These are phyloP conservation scores for Bostrychus sinensis DNA, from an alignment of 2,113 vertebrate genomes.

Conservation along the genomic window DNA sequence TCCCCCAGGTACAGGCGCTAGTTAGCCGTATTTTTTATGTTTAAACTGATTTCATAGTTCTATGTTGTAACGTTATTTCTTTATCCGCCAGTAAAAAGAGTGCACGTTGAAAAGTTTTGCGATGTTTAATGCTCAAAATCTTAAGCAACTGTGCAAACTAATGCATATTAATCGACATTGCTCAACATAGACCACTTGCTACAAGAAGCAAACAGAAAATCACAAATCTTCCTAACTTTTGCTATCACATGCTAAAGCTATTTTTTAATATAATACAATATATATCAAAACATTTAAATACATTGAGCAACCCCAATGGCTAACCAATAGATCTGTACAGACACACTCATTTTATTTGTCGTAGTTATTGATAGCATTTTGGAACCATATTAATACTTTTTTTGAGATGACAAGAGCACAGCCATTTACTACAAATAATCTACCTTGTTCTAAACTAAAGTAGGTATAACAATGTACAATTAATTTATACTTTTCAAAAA, in stretches of 20 bases:
- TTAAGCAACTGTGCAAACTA: conserved; percentile 8
- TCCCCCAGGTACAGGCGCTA: no score
- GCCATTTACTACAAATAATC: not conserved
- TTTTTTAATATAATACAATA: not conserved
- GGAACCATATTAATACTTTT: no score
- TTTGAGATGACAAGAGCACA: not conserved
- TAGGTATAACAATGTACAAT: not conserved
- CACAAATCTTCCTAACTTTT: not conserved
- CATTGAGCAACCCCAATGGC: no score
- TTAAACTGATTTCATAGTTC: no score
- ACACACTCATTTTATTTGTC: not conserved
- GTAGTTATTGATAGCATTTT: no score
- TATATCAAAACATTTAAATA: not conserved
- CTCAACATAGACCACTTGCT: not conserved
- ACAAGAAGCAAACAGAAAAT: conserved; percentile 2
- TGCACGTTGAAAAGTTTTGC: not conserved
- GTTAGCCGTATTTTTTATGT: no score
- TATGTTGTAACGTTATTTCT: no score
- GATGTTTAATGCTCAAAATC: conserved; percentile 21
- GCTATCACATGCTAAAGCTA: not conserved
- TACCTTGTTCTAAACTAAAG: not conserved
- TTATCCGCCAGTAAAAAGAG: not conserved
- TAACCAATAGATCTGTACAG: not conserved
- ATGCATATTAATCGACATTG: conserved; percentile 14
- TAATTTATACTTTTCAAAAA: not conserved